These are phyloP conservation scores for Calameuta idolon DNA, from an alignment of 2,888 invertebrate genomes.

Conservation along the genomic window DNA sequence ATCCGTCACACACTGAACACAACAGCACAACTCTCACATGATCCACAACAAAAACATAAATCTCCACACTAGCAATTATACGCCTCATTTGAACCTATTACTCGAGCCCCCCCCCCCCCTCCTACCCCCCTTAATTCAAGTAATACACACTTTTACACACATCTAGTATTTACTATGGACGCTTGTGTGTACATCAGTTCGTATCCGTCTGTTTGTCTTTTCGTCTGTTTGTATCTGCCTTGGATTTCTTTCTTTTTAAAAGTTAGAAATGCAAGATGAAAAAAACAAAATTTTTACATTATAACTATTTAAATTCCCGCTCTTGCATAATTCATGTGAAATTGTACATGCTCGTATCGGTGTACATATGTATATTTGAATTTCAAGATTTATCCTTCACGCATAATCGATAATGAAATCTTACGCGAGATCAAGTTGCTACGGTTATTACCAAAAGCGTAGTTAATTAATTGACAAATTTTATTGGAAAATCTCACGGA, in stretches of 20 bases:
- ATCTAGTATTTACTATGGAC: not conserved
- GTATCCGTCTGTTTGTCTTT: not conserved
- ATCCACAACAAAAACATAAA: not conserved
- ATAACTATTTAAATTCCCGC: not conserved
- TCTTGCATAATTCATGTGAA: not conserved
- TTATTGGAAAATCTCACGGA: not conserved
- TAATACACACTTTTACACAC: not conserved
- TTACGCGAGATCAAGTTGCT: not conserved
- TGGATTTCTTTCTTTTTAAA: not conserved
- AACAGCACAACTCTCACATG: constrained; percentile 43
- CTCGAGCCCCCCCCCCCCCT: not conserved
- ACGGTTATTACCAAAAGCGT: not conserved
- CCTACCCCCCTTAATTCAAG: not conserved
- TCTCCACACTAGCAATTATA: not conserved
- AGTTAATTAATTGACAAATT: not conserved
- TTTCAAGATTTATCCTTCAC: not conserved
- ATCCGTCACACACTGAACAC: constrained; percentile 60
- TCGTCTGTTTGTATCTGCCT: not conserved
- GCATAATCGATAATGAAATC: not conserved
- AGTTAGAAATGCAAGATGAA: not conserved
- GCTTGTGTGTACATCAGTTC: not conserved
- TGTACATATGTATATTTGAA: not conserved
- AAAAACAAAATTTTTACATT: not conserved
- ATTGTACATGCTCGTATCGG: not conserved
- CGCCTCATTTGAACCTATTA: not conserved